phyloP scores from a whole-genome alignment of 2,888 invertebrate species.

The Anodontia alba region DNA sequence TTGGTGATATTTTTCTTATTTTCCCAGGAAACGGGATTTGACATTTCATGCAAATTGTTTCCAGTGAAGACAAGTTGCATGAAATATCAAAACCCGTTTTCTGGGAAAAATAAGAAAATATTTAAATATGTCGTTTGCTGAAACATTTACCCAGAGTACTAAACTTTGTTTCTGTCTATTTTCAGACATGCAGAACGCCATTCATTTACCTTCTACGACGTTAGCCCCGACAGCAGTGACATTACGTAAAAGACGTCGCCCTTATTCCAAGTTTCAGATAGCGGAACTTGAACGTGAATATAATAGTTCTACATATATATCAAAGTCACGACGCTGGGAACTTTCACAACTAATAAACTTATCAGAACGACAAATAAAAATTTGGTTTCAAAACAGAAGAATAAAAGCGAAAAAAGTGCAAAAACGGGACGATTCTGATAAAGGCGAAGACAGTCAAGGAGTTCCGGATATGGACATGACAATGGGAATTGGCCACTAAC shows the following conservation, averaged over 20 bases:
- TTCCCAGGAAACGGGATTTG: too few species aligned
- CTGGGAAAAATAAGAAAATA: too few species aligned
- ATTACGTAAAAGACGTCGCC: constrained; percentile 95
- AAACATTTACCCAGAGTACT: too few species aligned
- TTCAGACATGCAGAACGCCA: constrained; percentile 79
- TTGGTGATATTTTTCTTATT: too few species aligned
- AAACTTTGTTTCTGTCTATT: constrained; percentile 35
- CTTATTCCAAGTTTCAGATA: constrained; percentile 98
- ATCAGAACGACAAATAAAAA: constrained; percentile 84
- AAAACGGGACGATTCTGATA: constrained; percentile 75
- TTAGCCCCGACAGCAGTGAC: constrained; percentile 80
- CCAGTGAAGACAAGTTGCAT: too few species aligned
- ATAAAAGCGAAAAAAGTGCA: constrained; percentile 83
- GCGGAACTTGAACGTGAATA: constrained; percentile 98
- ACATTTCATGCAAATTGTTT: too few species aligned
- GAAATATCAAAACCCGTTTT: too few species aligned
- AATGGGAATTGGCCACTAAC: constrained; percentile 58
- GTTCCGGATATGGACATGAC: constrained; percentile 57
- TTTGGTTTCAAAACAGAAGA: constrained; percentile 84
- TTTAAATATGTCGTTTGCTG: too few species aligned
- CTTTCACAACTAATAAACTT: constrained; percentile 96
- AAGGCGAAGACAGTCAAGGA: constrained; percentile 53
- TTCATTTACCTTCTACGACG: constrained; percentile 80
- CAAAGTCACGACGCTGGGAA: constrained; percentile 99
- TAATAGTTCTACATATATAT: constrained; percentile 98